Percentiles rank a stretch among this genome's conserved stretches.
phyloP scores from a whole-genome alignment of 2,113 vertebrate genomes.

The Solea solea region DNA sequence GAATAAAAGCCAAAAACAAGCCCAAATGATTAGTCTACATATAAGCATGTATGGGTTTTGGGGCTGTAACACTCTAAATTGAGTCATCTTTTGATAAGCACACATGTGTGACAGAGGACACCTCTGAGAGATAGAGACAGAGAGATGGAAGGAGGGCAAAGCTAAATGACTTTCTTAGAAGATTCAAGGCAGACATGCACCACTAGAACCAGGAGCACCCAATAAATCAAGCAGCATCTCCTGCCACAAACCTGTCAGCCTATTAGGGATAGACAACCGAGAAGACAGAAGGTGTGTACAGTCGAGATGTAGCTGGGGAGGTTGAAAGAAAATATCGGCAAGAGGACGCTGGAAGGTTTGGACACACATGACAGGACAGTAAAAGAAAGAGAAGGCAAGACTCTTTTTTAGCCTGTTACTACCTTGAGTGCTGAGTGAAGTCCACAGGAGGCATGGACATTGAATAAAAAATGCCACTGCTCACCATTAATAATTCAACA shows the following conservation, averaged over 20 bases:
- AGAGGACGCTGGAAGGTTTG: constrained; percentile 32
- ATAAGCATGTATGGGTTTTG: constrained; percentile 6
- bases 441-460: constrained; percentile 49
- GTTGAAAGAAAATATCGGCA: constrained; percentile 47
- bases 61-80: neutral
- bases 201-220: constrained; percentile 66
- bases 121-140: constrained; percentile 12
- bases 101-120: constrained; percentile 23
- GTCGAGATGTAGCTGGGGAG: constrained; percentile 51
- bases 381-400: constrained; percentile 12
- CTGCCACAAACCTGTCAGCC: constrained; percentile 73
- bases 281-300: constrained; percentile 70
- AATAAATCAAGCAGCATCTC: constrained; percentile 78
- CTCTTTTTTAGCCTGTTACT: constrained; percentile 40
- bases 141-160: constrained; percentile 11
- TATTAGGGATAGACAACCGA: constrained; percentile 72
- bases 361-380: constrained; percentile 49
- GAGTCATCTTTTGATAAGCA: neutral
- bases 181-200: constrained; percentile 69
- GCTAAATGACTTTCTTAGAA: constrained; percentile 56
- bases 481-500: constrained; percentile 72
- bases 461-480: constrained; percentile 68
- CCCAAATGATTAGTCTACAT: too few species aligned
- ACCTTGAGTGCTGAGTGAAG: constrained; percentile 60
- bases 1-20: too few species aligned